Evolutionary conservation across 2,113 vertebrate species (phyloP).

Genomic region (Entomyzon cyanotis): DNA sequence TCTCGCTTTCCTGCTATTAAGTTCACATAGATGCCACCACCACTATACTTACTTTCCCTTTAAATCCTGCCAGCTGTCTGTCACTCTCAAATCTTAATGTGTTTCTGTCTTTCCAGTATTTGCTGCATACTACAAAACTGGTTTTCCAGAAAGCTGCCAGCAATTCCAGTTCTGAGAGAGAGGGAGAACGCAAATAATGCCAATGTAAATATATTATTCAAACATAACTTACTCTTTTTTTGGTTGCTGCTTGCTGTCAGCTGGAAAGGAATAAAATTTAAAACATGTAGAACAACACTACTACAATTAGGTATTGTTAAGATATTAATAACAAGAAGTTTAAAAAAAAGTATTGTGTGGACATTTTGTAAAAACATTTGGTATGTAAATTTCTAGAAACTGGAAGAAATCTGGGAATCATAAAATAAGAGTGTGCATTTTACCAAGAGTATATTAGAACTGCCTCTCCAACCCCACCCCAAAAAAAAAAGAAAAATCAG

Average conservation of each 20-base stretch:
- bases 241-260: not conserved
- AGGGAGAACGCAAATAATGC: not conserved
- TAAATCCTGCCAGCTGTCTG: constrained; percentile 22
- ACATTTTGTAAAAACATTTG: not conserved
- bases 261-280: constrained; percentile 29
- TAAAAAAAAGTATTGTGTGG: not conserved
- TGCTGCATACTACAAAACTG: not conserved
- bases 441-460: not conserved
- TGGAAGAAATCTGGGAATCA: not conserved
- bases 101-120: not conserved
- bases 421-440: not conserved
- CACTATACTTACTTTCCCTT: not conserved
- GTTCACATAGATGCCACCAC: not conserved
- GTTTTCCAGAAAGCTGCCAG: not conserved
- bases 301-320: not conserved
- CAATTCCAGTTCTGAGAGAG: not conserved
- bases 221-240: not conserved
- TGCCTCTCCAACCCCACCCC: not conserved
- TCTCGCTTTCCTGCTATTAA: constrained; percentile 54
- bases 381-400: not conserved
- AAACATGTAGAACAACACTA: not conserved
- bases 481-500: not conserved
- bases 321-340: not conserved
- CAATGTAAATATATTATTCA: not conserved
- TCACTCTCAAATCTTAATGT: constrained; percentile 17